A percentile compares a stretch with the other conserved stretches of the same genome.
Conservation (phyloP, 2,888 invertebrate genomes). For the Dicyrtoma fusca region DNA sequence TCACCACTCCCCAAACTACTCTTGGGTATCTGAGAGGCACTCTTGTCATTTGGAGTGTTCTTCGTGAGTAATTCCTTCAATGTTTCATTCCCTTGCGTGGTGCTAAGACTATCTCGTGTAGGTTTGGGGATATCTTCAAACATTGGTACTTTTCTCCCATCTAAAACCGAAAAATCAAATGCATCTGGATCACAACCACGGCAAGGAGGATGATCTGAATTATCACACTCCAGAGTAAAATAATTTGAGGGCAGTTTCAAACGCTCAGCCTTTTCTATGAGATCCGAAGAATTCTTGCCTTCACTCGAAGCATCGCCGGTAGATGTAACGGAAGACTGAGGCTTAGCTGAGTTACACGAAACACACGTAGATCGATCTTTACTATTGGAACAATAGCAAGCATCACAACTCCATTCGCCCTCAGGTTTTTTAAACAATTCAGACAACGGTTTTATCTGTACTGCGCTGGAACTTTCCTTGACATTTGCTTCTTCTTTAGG, state of each 20-base stretch:
- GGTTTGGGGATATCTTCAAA: slow-evolving; percentile 39
- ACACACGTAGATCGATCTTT: slow-evolving; percentile 62
- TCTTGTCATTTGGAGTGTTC: background rate
- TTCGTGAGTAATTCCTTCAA: slow-evolving; percentile 33
- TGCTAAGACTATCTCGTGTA: background rate
- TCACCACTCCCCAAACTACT: no score
- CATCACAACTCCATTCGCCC: slow-evolving; percentile 66
- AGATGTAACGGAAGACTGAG: slow-evolving; percentile 57
- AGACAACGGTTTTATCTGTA: slow-evolving; percentile 24
- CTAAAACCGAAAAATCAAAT: slow-evolving; percentile 39
- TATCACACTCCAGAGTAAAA: slow-evolving; percentile 10
- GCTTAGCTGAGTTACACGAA: slow-evolving; percentile 64
- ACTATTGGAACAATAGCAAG: slow-evolving; percentile 66
- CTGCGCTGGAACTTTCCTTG: background rate
- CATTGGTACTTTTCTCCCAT: slow-evolving; percentile 29
- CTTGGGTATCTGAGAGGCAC: background rate
- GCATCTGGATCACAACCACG: slow-evolving; percentile 48
- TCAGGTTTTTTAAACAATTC: slow-evolving; percentile 60
- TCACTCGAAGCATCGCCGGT: background rate
- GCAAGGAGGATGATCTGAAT: slow-evolving; percentile 34
- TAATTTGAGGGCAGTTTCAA: slow-evolving; percentile 19
- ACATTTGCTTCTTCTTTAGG: background rate
- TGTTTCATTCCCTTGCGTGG: slow-evolving; percentile 10
- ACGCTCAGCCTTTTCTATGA: slow-evolving; percentile 29
- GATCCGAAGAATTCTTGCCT: slow-evolving; percentile 26